Evolutionary conservation across 2,888 invertebrate species (phyloP), one percentile per base, ranked within the genome.

Genomic region (Notodromas monacha): DNA sequence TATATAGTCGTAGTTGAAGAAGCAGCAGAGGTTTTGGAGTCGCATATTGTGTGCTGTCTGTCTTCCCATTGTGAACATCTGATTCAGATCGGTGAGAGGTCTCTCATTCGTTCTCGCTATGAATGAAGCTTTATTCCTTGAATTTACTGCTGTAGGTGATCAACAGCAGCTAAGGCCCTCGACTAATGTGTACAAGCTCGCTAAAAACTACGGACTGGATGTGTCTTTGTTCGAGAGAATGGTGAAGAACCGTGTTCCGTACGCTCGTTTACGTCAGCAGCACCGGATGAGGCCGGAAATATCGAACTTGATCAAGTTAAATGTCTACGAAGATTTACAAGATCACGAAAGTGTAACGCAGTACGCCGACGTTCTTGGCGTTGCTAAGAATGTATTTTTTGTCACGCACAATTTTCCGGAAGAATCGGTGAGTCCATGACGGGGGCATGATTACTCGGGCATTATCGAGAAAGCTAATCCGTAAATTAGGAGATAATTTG

Each of bases 211-310:
- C 42, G 58, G 66, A 26, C 45, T 74, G 34, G 68, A 72, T 34
- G 53, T 73, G 29, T 76, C 76, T 0, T 52, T 77, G 4, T 77
- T 77, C 49, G 76, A 77, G 42, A 56, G 76, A 5, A 61, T 76
- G 58, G 55, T 76, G 2, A 55, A 56, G 2, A 66, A 68, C 39
- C 56, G 61, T 0, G 41, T 66, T 3, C 58, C 62, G 32, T 61
- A 57, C 6, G 50, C 57, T 2, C 50, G 54, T 0, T 45, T 15
- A 28, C 16, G 16, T 6, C n/a, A 31, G 1, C 79, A 79, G 42
- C 65, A 72, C 38, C 54, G 76, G 29, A 74, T 74, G 74, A 52
- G 68, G 11, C 60, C 63, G 1, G 57, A 59, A 40, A 61, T 68
- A 36, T 56, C 61, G 39, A 51, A 43, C 43, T 49, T 37, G 16